Conservation (phyloP, 2,113 vertebrate species). For the Microcebus tavaratra region DNA sequence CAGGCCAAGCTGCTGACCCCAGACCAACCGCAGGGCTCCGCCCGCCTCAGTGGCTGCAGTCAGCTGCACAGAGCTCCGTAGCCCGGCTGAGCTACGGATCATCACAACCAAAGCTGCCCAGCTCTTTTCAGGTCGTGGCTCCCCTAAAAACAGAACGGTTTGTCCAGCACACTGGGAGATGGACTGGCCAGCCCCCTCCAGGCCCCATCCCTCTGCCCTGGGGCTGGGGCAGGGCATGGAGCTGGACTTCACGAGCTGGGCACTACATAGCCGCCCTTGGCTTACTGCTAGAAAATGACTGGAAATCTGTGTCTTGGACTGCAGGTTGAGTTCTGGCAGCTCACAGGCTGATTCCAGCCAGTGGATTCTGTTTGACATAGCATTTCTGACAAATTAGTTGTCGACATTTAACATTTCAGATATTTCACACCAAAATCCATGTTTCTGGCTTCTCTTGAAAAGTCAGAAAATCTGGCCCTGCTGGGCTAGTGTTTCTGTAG, state of each 20-base stretch:
- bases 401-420: background rate
- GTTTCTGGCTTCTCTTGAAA: background rate
- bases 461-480: background rate
- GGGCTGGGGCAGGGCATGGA: background rate
- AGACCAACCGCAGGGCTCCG: background rate
- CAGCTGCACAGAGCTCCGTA: accelerated
- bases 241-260: background rate
- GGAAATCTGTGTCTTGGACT: background rate
- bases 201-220: accelerated
- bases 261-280: background rate
- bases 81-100: accelerated
- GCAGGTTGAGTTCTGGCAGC: background rate
- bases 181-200: background rate
- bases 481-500: background rate
- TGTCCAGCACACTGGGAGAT: background rate
- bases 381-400: background rate
- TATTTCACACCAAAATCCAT: background rate
- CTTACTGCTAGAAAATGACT: background rate
- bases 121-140: background rate
- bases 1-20: background rate
- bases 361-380: background rate
- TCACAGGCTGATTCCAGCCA: background rate
- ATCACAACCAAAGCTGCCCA: background rate
- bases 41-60: background rate
- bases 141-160: background rate